Evolutionary conservation across 2,113 vertebrate species (phyloP).

Genomic region (Neomonachus schauinslandi): DNA sequence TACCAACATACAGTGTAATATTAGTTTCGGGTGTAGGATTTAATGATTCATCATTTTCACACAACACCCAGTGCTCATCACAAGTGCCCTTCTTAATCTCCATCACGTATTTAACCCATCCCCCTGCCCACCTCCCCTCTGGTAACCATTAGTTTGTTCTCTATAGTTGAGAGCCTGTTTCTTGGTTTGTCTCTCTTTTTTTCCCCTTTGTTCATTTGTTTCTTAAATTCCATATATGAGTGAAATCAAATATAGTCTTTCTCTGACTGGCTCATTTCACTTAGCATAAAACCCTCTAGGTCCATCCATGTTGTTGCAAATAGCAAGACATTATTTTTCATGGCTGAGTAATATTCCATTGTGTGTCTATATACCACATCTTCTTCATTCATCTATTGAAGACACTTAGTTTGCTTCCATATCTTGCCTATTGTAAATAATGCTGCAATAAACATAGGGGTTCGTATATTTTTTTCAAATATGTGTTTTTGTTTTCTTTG

Average conservation of each 20-base stretch:
- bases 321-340: not conserved
- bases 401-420: not conserved
- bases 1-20: not conserved
- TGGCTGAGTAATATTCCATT: not conserved
- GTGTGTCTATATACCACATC: not conserved
- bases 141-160: not conserved
- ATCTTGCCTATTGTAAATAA: not conserved
- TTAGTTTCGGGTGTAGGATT: not conserved
- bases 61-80: not conserved
- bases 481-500: not conserved
- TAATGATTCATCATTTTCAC: not conserved
- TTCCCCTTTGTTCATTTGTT: not conserved
- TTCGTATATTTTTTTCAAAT: not conserved
- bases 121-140: not conserved
- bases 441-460: not conserved
- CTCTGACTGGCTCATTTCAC: not conserved
- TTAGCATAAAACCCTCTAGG: not conserved
- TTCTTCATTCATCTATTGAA: not conserved
- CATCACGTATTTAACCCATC: not conserved
- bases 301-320: not conserved
- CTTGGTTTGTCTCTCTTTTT: not conserved
- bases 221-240: not conserved
- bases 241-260: not conserved
- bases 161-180: not conserved
- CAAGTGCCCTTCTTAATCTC: not conserved